phyloP scores from a whole-genome alignment of 2,888 invertebrate species.

The Stratiomys singularior region DNA sequence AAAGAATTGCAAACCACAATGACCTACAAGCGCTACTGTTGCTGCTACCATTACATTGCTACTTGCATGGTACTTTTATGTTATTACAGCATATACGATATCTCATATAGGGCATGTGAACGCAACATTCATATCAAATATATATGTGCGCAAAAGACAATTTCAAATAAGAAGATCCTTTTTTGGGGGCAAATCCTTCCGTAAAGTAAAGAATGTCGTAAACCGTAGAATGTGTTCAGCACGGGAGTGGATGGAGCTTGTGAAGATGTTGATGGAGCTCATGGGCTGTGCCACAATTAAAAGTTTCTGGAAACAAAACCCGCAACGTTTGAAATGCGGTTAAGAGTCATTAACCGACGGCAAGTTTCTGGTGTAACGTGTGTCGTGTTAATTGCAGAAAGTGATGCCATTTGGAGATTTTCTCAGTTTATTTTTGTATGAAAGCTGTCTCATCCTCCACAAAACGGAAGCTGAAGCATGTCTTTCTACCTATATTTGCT shows the following conservation, averaged over 20 bases:
- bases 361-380: conserved; percentile 32
- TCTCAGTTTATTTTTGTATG: not conserved
- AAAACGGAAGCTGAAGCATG: too few relatives aligned
- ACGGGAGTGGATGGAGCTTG: conserved; percentile 3
- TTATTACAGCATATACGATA: conserved; percentile 26
- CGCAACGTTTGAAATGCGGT: conserved; percentile 36
- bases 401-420: conserved; percentile 2
- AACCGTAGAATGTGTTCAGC: conserved; percentile 5
- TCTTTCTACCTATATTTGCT: not conserved
- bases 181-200: conserved; percentile 20
- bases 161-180: conserved; percentile 37
- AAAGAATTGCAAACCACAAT: conserved; percentile 28
- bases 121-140: too few relatives aligned
- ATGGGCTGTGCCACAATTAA: conserved; percentile 42
- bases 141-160: conserved; percentile 21
- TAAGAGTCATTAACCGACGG: conserved; percentile 33
- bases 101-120: not conserved
- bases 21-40: conserved; percentile 20
- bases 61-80: conserved; percentile 4
- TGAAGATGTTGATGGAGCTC: conserved; percentile 10
- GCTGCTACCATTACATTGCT: not conserved
- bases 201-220: conserved; percentile 42
- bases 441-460: not conserved
- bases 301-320: conserved; percentile 33
- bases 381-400: conserved; percentile 41